Conservation (phyloP, 1,140 invertebrate genomes). For the Drosophila repleta region DNA sequence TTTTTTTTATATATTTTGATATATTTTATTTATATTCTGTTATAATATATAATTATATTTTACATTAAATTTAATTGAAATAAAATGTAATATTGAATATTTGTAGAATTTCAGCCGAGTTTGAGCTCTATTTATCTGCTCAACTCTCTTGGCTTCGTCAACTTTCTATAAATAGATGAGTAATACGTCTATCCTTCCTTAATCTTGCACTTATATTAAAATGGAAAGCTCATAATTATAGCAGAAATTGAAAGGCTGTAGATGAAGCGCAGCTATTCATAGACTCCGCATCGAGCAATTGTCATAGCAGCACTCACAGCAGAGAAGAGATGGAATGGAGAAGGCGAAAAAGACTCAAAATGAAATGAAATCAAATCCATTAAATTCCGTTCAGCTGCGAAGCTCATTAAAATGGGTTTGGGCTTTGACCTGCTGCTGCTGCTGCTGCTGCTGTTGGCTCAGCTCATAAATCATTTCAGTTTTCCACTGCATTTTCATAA, state of each 20-base stretch:
- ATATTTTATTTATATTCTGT: no score
- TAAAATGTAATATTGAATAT: no score
- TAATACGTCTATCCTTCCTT: not conserved
- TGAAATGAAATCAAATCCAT: slow-evolving; percentile 27
- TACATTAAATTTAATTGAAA: no score
- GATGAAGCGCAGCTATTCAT: not conserved
- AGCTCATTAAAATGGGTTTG: slow-evolving; percentile 63
- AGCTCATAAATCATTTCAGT: slow-evolving; percentile 58
- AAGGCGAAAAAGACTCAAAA: not conserved
- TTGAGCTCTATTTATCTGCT: no score
- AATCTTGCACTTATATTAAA: not conserved
- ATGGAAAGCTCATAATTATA: not conserved
- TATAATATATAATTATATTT: no score
- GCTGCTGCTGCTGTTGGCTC: not conserved
- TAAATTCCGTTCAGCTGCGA: slow-evolving; percentile 58
- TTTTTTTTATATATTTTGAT: no score
- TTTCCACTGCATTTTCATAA: slow-evolving; percentile 58
- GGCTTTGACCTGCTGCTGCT: slow-evolving; percentile 8
- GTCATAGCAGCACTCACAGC: no score
- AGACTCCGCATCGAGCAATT: not conserved
- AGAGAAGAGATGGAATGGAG: not conserved
- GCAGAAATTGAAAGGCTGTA: not conserved
- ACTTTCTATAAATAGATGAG: not conserved
- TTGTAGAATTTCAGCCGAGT: no score
- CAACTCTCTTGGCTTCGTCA: no score